Conservation (phyloP, 2,888 invertebrate species). For the Sminthurides aquaticus region DNA sequence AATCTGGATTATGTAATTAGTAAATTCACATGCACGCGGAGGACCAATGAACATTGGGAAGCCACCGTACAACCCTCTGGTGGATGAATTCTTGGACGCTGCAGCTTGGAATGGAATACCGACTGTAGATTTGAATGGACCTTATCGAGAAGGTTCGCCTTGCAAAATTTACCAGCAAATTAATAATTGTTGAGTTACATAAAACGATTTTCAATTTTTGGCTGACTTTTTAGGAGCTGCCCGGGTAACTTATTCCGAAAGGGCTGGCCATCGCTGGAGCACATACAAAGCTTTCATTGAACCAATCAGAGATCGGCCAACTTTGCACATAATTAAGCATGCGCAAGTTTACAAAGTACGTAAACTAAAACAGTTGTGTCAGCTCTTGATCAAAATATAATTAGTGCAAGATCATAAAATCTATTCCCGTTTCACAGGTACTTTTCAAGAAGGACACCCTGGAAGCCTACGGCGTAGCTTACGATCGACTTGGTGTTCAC, state of each 20-base stretch:
- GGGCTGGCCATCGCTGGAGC: slow-evolving; percentile 37
- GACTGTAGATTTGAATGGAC: slow-evolving; percentile 40
- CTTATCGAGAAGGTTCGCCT: slow-evolving; percentile 36
- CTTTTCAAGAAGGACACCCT: slow-evolving; percentile 37
- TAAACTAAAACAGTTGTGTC: not conserved
- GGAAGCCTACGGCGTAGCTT: slow-evolving; percentile 40
- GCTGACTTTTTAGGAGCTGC: too few relatives aligned
- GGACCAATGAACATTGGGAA: slow-evolving; percentile 36
- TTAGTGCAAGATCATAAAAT: too few relatives aligned
- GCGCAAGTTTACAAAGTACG: slow-evolving; percentile 38
- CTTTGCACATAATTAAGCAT: slow-evolving; percentile 35
- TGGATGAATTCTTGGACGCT: slow-evolving; percentile 40
- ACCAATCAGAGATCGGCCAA: slow-evolving; percentile 35
- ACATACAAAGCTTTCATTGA: slow-evolving; percentile 38
- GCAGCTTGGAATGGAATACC: slow-evolving; percentile 42
- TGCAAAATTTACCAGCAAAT: not conserved
- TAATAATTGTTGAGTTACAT: not conserved
- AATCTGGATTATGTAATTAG: slow-evolving; percentile 18
- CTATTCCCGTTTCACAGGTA: too few relatives aligned
- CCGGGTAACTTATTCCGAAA: slow-evolving; percentile 37
- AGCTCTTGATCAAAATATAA: not conserved
- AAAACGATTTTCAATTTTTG: too few relatives aligned
- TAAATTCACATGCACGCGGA: slow-evolving; percentile 35
- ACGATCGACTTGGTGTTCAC: slow-evolving; percentile 34
- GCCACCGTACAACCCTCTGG: slow-evolving; percentile 37